phyloP scores from a whole-genome alignment of 2,888 invertebrate genomes.

The Patella ulyssiponensis region DNA sequence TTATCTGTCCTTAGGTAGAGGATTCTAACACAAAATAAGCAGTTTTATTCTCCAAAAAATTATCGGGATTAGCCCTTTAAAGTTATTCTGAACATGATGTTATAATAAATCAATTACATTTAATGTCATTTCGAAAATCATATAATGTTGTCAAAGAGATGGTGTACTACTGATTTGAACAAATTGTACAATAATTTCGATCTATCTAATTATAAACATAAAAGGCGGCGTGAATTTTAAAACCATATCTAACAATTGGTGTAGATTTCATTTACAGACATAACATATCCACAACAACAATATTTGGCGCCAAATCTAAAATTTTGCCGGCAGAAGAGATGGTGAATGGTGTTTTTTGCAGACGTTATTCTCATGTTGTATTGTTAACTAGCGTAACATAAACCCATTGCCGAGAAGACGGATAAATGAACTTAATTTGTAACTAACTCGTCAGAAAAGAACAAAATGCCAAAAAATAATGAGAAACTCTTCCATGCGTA shows the following conservation, averaged over 20 bases:
- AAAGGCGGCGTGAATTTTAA: no score
- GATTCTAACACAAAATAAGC: no score
- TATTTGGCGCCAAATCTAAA: slow-evolving; percentile 1
- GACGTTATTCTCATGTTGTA: background rate
- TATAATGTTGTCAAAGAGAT: no score
- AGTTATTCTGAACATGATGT: no score
- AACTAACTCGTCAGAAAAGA: background rate
- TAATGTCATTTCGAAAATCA: no score
- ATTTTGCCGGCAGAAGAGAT: background rate
- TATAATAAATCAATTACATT: no score
- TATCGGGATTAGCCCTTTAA: no score
- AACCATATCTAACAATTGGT: background rate
- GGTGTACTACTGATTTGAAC: no score
- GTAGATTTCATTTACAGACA: background rate
- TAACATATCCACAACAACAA: background rate
- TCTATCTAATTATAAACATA: no score
- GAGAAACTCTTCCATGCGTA: slow-evolving; percentile 7
- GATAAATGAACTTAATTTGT: slow-evolving; percentile 11
- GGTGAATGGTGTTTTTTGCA: background rate
- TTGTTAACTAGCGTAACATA: slow-evolving; percentile 12
- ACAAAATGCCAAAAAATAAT: slow-evolving; percentile 11
- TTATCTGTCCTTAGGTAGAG: no score
- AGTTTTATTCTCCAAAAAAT: no score
- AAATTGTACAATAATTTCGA: no score
- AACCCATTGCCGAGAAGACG: slow-evolving; percentile 11